These are phyloP conservation scores for Zosterops japonicus DNA, from an alignment of 2,113 vertebrate species.

Conservation along the genomic window DNA sequence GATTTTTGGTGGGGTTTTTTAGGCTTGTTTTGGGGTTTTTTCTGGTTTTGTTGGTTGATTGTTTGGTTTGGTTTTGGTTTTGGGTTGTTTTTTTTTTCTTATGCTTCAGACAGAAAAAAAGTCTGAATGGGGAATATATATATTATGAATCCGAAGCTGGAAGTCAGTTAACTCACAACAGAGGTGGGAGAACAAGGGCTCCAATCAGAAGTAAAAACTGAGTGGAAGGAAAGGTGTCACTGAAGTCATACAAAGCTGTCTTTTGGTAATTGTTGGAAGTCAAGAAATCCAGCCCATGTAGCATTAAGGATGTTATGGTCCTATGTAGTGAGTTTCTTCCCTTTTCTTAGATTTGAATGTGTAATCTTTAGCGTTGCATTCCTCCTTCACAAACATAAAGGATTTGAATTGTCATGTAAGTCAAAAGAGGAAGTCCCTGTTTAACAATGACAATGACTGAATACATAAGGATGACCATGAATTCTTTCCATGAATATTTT, in stretches of 20 bases:
- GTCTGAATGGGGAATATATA: fast-evolving
- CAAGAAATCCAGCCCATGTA: not conserved
- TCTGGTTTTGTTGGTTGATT: not conserved
- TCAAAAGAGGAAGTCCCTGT: not conserved
- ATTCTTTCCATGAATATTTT: not conserved
- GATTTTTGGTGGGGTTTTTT: not conserved
- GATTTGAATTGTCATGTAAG: not conserved
- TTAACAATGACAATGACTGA: not conserved
- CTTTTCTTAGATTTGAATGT: not conserved
- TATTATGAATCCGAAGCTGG: not conserved
- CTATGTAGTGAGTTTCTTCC: not conserved
- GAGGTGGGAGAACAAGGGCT: not conserved
- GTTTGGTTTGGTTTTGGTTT: not conserved
- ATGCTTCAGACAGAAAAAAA: not conserved
- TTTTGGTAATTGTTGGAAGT: not conserved
- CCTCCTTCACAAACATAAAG: not conserved
- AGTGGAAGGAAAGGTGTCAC: not conserved
- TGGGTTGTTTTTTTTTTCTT: not conserved
- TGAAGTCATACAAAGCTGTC: not conserved
- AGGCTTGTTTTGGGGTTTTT: not conserved
- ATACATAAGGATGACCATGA: not conserved
- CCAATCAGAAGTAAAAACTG: not conserved
- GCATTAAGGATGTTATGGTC: not conserved
- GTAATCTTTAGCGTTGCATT: not conserved
- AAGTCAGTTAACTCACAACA: not conserved